These are phyloP conservation scores for Anarrhichthys ocellatus DNA, from an alignment of 2,113 vertebrate species.

Conservation along the genomic window DNA sequence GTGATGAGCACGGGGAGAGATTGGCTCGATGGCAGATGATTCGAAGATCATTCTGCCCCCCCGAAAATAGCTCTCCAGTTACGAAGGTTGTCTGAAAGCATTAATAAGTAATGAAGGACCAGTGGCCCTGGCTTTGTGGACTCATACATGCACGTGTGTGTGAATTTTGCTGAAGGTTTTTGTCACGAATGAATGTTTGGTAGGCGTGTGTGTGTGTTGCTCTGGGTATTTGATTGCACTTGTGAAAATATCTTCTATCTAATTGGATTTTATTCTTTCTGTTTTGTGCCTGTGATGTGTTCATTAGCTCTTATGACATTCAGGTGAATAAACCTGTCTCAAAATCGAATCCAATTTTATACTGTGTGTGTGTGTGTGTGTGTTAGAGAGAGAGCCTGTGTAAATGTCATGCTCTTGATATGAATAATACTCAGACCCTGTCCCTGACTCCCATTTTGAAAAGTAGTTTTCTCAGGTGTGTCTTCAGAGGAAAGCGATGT, in stretches of 20 bases:
- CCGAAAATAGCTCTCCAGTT: constrained; percentile 68
- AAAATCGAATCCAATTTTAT: constrained; percentile 33
- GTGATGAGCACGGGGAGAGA: constrained; percentile 64
- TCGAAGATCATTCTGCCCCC: constrained; percentile 60
- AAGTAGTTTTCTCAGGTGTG: background rate
- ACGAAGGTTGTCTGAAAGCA: constrained; percentile 64
- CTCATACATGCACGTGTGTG: background rate
- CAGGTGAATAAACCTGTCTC: constrained; percentile 33
- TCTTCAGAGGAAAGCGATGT: background rate
- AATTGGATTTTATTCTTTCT: constrained; percentile 9
- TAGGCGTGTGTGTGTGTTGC: background rate
- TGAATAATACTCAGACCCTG: constrained; percentile 32
- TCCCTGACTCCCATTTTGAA: constrained; percentile 26
- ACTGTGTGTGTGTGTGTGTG: constrained; percentile 1
- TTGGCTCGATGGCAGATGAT: constrained; percentile 71
- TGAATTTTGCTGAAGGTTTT: constrained; percentile 2
- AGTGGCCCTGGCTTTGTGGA: constrained; percentile 18
- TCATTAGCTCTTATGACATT: constrained; percentile 38
- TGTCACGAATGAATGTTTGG: background rate
- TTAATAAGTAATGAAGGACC: constrained; percentile 70
- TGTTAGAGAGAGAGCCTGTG: constrained; percentile 4
- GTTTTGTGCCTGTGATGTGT: constrained; percentile 16
- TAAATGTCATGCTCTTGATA: constrained; percentile 63
- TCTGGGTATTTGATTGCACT: constrained; percentile 7
- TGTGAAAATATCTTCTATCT: background rate